Conservation (phyloP, 2,113 vertebrate species). For the Castor canadensis region DNA sequence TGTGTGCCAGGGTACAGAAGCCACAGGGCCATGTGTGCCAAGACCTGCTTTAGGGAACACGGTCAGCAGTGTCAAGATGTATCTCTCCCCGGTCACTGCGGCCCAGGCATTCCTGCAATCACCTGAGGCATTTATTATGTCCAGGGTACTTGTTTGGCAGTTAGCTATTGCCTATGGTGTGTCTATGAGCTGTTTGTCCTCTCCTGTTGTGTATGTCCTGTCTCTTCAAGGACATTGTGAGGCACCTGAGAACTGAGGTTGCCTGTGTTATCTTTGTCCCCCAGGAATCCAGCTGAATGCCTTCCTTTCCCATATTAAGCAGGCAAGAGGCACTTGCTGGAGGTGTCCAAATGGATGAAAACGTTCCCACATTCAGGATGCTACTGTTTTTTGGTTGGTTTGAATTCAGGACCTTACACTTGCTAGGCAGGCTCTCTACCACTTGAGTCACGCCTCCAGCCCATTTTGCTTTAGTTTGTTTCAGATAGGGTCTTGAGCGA, state of each 20-base stretch:
- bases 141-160: not conserved
- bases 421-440: too few relatives aligned
- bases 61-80: not conserved
- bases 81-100: not conserved
- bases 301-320: not conserved
- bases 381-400: too few relatives aligned
- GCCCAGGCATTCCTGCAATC: not conserved
- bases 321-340: not conserved
- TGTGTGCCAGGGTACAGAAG: conserved; percentile 4
- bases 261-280: not conserved
- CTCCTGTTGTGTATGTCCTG: not conserved
- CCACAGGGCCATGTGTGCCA: not conserved
- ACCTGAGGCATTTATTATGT: not conserved
- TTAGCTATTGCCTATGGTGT: fast-evolving
- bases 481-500: too few relatives aligned
- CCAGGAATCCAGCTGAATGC: not conserved
- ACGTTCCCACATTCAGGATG: not conserved
- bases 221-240: not conserved
- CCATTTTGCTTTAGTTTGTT: too few relatives aligned
- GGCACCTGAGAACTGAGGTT: not conserved
- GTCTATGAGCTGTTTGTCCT: not conserved
- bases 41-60: not conserved
- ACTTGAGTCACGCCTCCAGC: too few relatives aligned
- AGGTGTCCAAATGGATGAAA: not conserved
- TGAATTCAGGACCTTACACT: too few relatives aligned